Base-by-base conservation (phyloP, 2,113 vertebrate species). In the Martes martes region DNA sequence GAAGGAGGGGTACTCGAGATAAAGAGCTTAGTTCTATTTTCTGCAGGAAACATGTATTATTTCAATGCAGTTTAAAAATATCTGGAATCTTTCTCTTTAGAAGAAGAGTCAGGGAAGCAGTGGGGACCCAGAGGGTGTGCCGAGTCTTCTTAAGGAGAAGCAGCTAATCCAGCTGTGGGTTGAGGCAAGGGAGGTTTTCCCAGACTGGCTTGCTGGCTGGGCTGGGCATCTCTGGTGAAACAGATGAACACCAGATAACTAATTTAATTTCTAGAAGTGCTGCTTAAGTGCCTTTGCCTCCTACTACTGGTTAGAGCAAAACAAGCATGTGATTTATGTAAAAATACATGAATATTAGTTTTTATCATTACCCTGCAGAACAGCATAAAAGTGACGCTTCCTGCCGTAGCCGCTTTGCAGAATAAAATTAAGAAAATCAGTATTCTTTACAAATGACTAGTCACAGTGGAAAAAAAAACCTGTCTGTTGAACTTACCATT, bases 391-490 rank as follows among this genome's bases (percentile, higher is more conserved):
- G n/a, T n/a, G 61, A 69, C 71, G 26, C 79, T 96, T 87, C 73
- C 65, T 93, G 65, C 65, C 23, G 0, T 84, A 94, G 80, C 65
- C 24, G 61, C 47, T 82, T 86, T 76, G 82, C 61, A 97, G 78
- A 97, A 91, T 89, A 88, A 95, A 97, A 96, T 97, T 78, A 97
- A 91, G 67, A 97, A 94, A 94, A 81, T 95, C 79, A 42, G n/a
- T 86, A 67, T 94, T 95, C 84, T 87, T 89, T 96, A 82, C 85
- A 81, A 92, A 57, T 88, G 74, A 74, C 65, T 88, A 78, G 90
- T 87, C 78, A 85, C 33, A 74, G 69, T 83, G 81, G 93, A 80
- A 81, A 94, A 81, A 94, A 42, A 95, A 39, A 26, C 21, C 74
- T 78, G 55, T 76, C 42, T 92, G 93, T 91, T 86, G 76, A 92